Conservation (phyloP, 1,140 invertebrate genomes). For the Lepidurus couesii region DNA sequence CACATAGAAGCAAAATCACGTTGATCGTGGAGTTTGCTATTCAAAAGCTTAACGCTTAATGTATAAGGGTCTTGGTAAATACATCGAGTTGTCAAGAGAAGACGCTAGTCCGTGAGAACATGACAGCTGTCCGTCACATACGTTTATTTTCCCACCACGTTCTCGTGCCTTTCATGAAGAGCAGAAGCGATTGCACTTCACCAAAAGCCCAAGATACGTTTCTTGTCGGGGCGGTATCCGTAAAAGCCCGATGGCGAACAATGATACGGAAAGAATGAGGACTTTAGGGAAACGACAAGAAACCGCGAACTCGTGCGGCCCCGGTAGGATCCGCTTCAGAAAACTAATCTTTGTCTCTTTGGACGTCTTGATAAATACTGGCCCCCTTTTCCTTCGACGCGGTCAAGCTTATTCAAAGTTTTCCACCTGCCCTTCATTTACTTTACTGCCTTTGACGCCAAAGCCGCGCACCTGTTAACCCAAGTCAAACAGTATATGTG, state of each 20-base stretch:
- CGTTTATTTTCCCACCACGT: background rate
- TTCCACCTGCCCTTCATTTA: slow-evolving; percentile 6
- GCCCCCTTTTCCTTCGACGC: background rate
- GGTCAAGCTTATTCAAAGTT: background rate
- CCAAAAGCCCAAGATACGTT: background rate
- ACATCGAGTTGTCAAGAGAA: background rate
- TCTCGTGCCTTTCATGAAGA: background rate
- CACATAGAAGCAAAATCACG: background rate
- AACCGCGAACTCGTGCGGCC: background rate
- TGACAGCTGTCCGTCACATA: background rate
- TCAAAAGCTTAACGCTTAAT: background rate
- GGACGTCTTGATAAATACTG: background rate
- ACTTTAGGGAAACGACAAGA: background rate
- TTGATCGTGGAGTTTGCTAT: background rate
- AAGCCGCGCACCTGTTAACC: slow-evolving; percentile 15
- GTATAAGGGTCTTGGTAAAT: background rate
- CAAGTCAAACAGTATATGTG: background rate
- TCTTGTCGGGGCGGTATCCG: background rate
- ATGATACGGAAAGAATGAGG: too few species aligned
- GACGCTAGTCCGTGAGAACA: background rate
- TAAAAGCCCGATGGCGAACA: too few species aligned
- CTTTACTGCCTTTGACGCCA: background rate
- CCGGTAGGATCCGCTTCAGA: background rate
- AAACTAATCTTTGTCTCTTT: background rate
- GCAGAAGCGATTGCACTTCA: background rate